Conservation (phyloP, 1,140 invertebrate species). For the Ephestia elutella region DNA sequence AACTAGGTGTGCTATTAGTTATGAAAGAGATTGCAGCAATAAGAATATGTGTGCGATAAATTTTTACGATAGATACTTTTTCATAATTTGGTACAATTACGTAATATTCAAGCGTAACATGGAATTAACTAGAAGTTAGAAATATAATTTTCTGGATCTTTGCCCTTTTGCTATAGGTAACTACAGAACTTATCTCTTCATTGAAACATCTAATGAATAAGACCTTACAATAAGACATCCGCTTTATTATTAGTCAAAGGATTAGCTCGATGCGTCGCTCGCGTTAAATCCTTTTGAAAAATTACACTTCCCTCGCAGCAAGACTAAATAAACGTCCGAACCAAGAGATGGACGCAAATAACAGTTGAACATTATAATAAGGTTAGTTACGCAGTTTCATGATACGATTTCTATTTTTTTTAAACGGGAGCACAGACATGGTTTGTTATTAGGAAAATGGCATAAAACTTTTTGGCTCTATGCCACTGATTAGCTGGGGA, state of each 20-base stretch:
- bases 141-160: too few species aligned
- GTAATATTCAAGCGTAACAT: too few species aligned
- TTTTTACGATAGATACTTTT: too few species aligned
- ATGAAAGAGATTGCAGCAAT: too few species aligned
- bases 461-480: constrained; percentile 25
- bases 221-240: constrained; percentile 14
- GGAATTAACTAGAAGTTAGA: too few species aligned
- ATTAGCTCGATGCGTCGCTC: constrained; percentile 20
- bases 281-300: constrained; percentile 36
- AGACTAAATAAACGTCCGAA: constrained; percentile 25
- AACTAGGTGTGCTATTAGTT: too few species aligned
- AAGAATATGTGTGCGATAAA: neutral
- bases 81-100: too few species aligned
- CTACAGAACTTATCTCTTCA: neutral
- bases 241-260: constrained; percentile 22
- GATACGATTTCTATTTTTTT: neutral
- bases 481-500: constrained; percentile 24
- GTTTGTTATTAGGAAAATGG: neutral
- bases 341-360: constrained; percentile 18
- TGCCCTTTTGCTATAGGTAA: too few species aligned
- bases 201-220: neutral
- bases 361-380: constrained; percentile 20
- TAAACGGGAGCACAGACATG: constrained; percentile 22
- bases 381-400: constrained; percentile 27
- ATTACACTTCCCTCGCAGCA: constrained; percentile 26